Base-by-base conservation (phyloP, 2,797 vertebrate genomes). In the Glossophaga mutica region DNA sequence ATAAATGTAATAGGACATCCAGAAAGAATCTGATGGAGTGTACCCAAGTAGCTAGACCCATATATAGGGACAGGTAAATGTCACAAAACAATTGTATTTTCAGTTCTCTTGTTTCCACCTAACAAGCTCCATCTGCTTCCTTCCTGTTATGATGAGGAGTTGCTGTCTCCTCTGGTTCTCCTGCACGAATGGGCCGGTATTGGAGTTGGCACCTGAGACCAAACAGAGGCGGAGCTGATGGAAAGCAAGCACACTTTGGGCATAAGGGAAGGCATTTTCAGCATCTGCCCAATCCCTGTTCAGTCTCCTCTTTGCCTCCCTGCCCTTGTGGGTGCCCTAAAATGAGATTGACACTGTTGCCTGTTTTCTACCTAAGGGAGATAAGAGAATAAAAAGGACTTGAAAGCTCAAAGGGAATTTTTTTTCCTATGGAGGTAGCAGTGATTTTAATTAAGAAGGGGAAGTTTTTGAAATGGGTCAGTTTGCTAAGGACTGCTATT, bases 401-500 rank as follows among this genome's bases (percentile, higher is more conserved):
- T 37, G 32, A 87, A 82, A n/a, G 22, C 34, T 48, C 79, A 74
- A 24, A 62, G 55, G 94, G 55, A 37, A 18, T 59, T 95, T 91
- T 93, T 93, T 67, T 93, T 93, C 55, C 59, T 55, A 10, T 73
- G 74, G 32, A 92, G 50, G 32, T 59, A 71, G 62, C 62, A 87
- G 46, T 77, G 4, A 29, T 88, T 89, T 91, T 93, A 59, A 91
- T 93, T 50, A 96, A 76, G 55, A 88, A 82, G 48, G 14, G 42
- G 70, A 84, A 48, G 21, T 87, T 93, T 94, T 55, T 85, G 42
- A 97, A 90, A 48, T 10, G 67, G 89, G 50, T 87, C 59, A 46
- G 39, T 91, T 93, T 95, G 87, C 57, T 85, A 89, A 79, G 57
- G 77, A 37, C 48, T 57, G 59, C 3, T 70, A 11, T 29, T 76